These are phyloP conservation scores for Hydrophis major DNA, from an alignment of 2,797 vertebrate genomes.

Conservation along the genomic window DNA sequence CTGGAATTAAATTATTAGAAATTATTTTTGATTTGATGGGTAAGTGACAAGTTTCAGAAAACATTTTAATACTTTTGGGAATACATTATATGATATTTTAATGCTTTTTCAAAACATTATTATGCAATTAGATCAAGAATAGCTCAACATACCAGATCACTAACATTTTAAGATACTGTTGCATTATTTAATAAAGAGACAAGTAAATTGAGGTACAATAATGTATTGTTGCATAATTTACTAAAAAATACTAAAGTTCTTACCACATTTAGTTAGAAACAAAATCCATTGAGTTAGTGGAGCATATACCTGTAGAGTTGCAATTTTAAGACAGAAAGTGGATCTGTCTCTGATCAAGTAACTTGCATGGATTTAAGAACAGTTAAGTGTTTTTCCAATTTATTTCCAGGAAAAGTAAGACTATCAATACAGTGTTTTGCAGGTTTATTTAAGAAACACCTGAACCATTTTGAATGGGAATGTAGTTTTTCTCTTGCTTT, in stretches of 20 bases:
- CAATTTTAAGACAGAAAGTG: background rate
- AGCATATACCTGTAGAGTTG: background rate
- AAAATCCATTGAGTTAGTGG: background rate
- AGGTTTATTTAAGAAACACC: background rate
- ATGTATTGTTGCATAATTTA: background rate
- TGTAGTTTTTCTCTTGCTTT: background rate
- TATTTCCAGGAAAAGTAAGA: background rate
- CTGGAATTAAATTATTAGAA: background rate
- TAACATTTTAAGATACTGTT: background rate
- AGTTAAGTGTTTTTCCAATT: background rate
- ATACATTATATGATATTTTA: background rate
- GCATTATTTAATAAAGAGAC: background rate
- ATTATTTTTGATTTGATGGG: background rate
- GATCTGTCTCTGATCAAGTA: background rate
- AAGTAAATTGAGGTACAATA: conserved; percentile 17
- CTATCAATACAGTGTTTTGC: background rate
- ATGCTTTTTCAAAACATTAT: background rate
- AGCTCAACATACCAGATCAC: background rate
- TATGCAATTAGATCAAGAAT: background rate
- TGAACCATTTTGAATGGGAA: background rate
- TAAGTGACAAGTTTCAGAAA: background rate
- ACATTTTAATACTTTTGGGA: background rate
- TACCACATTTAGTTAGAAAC: background rate
- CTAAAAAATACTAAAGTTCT: background rate
- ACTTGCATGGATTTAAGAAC: background rate